phyloP scores from a whole-genome alignment of 2,113 vertebrate genomes.

The Chloebia gouldiae region DNA sequence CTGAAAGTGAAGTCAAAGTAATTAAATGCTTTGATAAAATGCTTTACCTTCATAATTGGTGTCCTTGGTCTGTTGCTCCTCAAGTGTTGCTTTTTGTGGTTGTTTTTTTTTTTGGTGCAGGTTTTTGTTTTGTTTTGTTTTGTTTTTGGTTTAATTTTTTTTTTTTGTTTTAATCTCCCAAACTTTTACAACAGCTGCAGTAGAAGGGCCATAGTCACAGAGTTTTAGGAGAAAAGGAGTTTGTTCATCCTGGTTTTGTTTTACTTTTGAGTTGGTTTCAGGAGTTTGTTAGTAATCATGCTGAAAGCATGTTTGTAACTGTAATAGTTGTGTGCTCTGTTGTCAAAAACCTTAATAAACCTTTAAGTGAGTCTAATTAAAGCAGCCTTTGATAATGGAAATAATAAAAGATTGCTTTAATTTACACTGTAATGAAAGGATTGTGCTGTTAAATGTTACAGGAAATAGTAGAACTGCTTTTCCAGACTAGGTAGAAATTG shows the following conservation, averaged over 20 bases:
- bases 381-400: conserved; percentile 43
- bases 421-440: conserved; percentile 34
- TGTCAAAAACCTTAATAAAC: conserved; percentile 45
- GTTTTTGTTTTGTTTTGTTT: not conserved
- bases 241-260: not conserved
- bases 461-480: conserved; percentile 15
- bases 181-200: not conserved
- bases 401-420: conserved; percentile 60
- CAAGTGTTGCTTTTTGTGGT: not conserved
- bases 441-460: conserved; percentile 4
- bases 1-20: not conserved
- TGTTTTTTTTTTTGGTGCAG: not conserved
- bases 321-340: not conserved
- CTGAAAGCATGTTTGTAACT: not conserved
- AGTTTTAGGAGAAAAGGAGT: not conserved
- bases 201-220: not conserved
- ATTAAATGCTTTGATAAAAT: not conserved
- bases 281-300: not conserved
- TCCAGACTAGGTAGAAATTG: not conserved
- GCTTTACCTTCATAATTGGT: not conserved
- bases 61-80: not conserved
- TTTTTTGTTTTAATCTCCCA: not conserved
- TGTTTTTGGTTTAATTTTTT: not conserved
- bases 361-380: conserved; percentile 22
- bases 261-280: not conserved